phyloP scores from a whole-genome alignment of 2,888 invertebrate genomes.

The Serrognathus titanus region DNA sequence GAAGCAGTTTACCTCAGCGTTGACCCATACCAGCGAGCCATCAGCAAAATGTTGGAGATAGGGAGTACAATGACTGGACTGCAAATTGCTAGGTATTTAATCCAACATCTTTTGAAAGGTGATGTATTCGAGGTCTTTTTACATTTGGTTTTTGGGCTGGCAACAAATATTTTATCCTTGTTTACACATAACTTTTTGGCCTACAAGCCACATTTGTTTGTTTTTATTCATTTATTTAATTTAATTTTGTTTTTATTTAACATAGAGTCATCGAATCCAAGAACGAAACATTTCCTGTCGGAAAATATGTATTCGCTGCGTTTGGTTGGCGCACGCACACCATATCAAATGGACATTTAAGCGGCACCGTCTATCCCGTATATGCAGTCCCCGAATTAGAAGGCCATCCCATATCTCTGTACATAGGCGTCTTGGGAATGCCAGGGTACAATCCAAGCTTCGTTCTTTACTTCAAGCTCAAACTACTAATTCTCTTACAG shows the following conservation, averaged over 20 bases:
- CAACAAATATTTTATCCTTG: too few relatives aligned
- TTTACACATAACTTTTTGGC: too few relatives aligned
- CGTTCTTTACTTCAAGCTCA: background rate
- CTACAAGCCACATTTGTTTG: too few relatives aligned
- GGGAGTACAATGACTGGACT: conserved; percentile 66
- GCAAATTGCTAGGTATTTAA: conserved; percentile 67
- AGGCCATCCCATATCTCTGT: conserved; percentile 58
- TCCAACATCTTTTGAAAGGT: too few relatives aligned
- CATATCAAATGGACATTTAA: conserved; percentile 64
- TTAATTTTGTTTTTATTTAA: conserved; percentile 27
- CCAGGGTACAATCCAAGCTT: conserved; percentile 54
- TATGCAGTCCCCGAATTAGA: conserved; percentile 57
- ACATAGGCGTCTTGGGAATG: conserved; percentile 65
- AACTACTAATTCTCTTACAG: conserved; percentile 43
- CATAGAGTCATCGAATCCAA: conserved; percentile 65
- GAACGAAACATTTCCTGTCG: conserved; percentile 61
- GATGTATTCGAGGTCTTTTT: too few relatives aligned
- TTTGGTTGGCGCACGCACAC: conserved; percentile 69
- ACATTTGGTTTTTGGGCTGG: too few relatives aligned
- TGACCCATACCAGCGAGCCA: conserved; percentile 69
- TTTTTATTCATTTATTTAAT: background rate
- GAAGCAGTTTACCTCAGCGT: conserved; percentile 68
- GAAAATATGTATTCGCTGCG: conserved; percentile 58
- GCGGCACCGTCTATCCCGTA: conserved; percentile 41
- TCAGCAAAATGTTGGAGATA: conserved; percentile 47